These are phyloP conservation scores for Scolopax bukidnonensis DNA, from an alignment of 2,797 vertebrate species.

Conservation along the genomic window DNA sequence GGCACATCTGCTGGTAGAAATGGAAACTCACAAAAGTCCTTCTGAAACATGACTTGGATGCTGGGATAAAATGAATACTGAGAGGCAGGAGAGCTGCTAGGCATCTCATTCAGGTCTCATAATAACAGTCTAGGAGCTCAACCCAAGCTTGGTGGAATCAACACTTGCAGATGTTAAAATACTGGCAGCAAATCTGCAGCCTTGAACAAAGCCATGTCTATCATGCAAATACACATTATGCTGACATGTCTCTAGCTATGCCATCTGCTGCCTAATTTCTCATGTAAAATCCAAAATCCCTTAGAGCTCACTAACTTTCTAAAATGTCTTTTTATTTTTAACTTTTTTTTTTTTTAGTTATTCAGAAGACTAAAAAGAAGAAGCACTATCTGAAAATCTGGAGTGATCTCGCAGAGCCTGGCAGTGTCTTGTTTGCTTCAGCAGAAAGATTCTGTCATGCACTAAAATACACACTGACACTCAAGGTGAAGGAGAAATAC, in stretches of 20 bases:
- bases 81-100: background rate
- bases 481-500: constrained; percentile 88
- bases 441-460: constrained; percentile 77
- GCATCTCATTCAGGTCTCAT: background rate
- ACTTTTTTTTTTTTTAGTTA: constrained; percentile 76
- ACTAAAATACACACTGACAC: constrained; percentile 83
- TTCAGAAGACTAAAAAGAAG: constrained; percentile 81
- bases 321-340: background rate
- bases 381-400: constrained; percentile 86
- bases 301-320: background rate
- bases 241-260: background rate
- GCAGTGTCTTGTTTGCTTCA: constrained; percentile 81
- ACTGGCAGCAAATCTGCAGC: background rate
- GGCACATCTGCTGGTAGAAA: background rate
- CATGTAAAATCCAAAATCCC: background rate
- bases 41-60: background rate
- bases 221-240: background rate
- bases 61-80: background rate
- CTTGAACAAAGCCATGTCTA: background rate
- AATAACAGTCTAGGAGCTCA: background rate
- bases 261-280: background rate
- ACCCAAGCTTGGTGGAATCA: background rate
- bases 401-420: constrained; percentile 81
- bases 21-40: background rate
- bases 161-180: background rate